These are phyloP conservation scores for Stramonita haemastoma DNA, from an alignment of 2,888 invertebrate genomes.

Conservation along the genomic window DNA sequence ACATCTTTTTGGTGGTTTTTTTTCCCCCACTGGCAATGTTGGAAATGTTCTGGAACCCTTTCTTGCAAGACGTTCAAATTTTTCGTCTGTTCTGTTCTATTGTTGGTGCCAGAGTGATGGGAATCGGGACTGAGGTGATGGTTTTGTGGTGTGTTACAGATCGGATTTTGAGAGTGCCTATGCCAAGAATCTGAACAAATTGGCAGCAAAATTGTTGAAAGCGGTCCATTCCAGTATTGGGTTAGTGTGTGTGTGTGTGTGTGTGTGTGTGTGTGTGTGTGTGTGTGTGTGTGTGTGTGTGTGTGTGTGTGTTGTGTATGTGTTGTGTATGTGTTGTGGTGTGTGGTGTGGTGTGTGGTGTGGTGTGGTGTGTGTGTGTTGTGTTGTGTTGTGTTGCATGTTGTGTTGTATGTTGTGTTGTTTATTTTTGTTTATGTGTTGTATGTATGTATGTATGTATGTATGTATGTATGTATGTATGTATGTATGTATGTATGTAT, in stretches of 20 bases:
- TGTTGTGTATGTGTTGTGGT: no score
- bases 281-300: background rate
- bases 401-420: background rate
- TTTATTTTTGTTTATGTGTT: background rate
- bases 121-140: no score
- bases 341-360: no score
- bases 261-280: background rate
- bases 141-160: slow-evolving; percentile 79
- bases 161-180: slow-evolving; percentile 94
- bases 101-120: background rate
- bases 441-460: background rate
- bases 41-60: no score
- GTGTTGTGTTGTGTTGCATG: no score
- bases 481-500: background rate
- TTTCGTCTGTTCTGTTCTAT: no score
- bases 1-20: no score
- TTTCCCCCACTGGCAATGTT: no score
- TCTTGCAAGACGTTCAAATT: no score
- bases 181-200: slow-evolving; percentile 91
- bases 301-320: no score
- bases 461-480: background rate
- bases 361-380: no score
- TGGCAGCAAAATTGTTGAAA: slow-evolving; percentile 90
- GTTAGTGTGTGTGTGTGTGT: slow-evolving; percentile 61
- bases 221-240: slow-evolving; percentile 81